Percentiles rank a stretch among this genome's conserved stretches.
Evolutionary conservation across 2,888 invertebrate species (phyloP).

Genomic region (Brassicogethes aeneus): DNA sequence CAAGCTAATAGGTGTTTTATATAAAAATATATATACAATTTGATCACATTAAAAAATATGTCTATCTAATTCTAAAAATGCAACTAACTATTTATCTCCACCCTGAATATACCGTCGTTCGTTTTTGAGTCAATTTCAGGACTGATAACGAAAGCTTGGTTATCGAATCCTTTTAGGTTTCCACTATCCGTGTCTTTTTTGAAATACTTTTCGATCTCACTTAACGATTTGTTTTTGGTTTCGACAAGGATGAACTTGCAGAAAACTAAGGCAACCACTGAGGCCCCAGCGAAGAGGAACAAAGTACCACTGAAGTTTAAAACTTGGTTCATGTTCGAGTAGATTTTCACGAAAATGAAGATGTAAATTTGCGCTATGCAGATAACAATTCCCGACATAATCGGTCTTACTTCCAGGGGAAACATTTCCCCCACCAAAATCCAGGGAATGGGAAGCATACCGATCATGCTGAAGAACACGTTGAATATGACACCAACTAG

Average conservation of each 20-base stretch:
- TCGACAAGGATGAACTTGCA: constrained; percentile 56
- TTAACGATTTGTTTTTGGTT: constrained; percentile 58
- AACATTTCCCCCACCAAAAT: constrained; percentile 67
- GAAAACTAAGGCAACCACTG: constrained; percentile 52
- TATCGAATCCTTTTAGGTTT: constrained; percentile 36
- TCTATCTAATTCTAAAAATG: too few relatives aligned
- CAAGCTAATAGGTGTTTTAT: too few relatives aligned
- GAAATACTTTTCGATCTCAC: constrained; percentile 58
- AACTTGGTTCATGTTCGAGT: constrained; percentile 50
- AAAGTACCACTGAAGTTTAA: constrained; percentile 55
- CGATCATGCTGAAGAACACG: constrained; percentile 65
- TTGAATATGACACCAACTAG: constrained; percentile 56
- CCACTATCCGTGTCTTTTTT: constrained; percentile 41
- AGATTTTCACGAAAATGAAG: constrained; percentile 62
- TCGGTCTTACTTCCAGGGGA: constrained; percentile 57
- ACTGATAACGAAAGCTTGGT: constrained; percentile 22
- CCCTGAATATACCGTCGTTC: neutral
- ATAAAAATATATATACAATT: too few relatives aligned
- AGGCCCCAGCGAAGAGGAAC: constrained; percentile 53
- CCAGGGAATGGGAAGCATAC: constrained; percentile 66
- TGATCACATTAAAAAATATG: too few relatives aligned
- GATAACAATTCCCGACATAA: constrained; percentile 61
- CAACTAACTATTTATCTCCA: too few relatives aligned
- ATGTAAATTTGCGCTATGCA: constrained; percentile 61
- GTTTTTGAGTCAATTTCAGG: constrained; percentile 14